Base-by-base conservation (phyloP, 2,888 invertebrate species). In the Sarcophaga rosellei region DNA sequence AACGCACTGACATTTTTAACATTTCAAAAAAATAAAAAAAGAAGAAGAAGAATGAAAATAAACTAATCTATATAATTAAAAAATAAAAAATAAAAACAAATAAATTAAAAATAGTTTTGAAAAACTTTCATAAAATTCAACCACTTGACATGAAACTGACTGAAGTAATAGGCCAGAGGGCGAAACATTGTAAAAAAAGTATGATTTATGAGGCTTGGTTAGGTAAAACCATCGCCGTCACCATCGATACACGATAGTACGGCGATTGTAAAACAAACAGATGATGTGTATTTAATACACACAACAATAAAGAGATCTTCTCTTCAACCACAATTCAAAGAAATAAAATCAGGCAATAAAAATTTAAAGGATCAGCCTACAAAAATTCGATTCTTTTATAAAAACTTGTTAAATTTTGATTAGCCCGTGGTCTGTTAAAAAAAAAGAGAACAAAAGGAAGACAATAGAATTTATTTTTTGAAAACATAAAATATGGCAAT, bases 401-500 rank as follows among this genome's bases (percentile, higher is more conserved):
- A 63, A 70, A 59, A 62, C 62, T 73, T 69, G 77, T 74, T 25
- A 57, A n/a, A 62, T 75, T 62, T 80, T 75, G 70, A 83, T 81
- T 75, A 75, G 75, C 78, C 81, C 84, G 84, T 78, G 81, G 76
- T 84, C 47, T 59, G 53, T 47, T 78, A 15, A 15, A 11, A 15
- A 47, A 47, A 47, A 12, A 47, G 4, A 70, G 35, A 35, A 6
- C 35, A 35, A 35, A 35, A 10, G 35, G 8, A 35, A 35, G 3
- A 35, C 35, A 35, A 35, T 35, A 35, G 35, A 35, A 35, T 35
- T 35, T 35, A 78, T 63, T 78, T 62, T 47, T 78, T 83, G 61
- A 65, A 61, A 82, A 77, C 61, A 70, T 45, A 86, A 81, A 75
- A 70, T 45, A 83, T 78, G 72, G 70, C 75, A 78, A 84, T 86